Evolutionary conservation across 2,888 invertebrate genomes (phyloP).

Genomic region (Aleiodes testaceus): DNA sequence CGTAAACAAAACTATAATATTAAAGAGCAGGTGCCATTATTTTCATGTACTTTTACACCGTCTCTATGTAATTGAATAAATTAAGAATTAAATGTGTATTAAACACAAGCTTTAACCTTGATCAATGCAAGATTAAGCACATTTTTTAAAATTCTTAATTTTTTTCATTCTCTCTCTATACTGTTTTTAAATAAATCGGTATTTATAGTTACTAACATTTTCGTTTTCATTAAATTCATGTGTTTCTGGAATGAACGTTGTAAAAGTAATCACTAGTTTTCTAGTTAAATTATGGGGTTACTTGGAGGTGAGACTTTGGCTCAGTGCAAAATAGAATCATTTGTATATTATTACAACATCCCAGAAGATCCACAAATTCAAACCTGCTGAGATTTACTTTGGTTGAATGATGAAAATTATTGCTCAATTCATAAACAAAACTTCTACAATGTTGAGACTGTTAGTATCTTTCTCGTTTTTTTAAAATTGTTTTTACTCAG

Average conservation of each 20-base stretch:
- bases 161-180: no score
- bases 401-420: background rate
- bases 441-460: no score
- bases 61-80: constrained; percentile 1
- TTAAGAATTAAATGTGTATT: constrained; percentile 1
- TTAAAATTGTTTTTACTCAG: no score
- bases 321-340: constrained; percentile 13
- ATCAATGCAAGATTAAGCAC: no score
- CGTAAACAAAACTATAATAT: constrained; percentile 42
- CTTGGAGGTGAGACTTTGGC: constrained; percentile 1
- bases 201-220: no score
- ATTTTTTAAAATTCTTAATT: no score
- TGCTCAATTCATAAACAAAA: no score
- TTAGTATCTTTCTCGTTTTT: no score
- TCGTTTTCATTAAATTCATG: constrained; percentile 4
- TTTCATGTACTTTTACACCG: background rate
- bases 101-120: no score
- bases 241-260: background rate
- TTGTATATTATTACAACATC: constrained; percentile 8
- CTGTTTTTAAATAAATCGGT: no score
- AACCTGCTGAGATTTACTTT: background rate
- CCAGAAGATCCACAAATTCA: constrained; percentile 3
- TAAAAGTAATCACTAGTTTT: no score
- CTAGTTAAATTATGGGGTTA: background rate
- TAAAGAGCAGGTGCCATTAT: constrained; percentile 15